These are phyloP conservation scores for Pyrrhosoma nymphula DNA, from an alignment of 2,888 invertebrate species.

Conservation along the genomic window DNA sequence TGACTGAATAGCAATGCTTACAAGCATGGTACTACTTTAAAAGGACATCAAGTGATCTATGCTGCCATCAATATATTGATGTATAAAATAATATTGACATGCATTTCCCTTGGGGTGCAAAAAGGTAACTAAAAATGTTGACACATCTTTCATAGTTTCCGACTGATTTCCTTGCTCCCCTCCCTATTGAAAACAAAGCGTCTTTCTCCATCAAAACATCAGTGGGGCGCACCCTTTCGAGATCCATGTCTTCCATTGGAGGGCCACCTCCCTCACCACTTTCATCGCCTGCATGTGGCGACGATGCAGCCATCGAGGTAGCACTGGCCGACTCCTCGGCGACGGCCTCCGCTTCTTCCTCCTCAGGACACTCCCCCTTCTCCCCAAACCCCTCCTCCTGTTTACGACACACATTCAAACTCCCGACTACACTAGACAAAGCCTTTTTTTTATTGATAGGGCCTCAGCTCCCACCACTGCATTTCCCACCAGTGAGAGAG, in stretches of 20 bases:
- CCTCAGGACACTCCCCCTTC: conserved; percentile 39
- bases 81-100: background rate
- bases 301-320: conserved; percentile 41
- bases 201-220: conserved; percentile 44
- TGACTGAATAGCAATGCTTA: background rate
- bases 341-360: conserved; percentile 43
- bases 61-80: conserved; percentile 44
- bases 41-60: background rate
- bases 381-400: conserved; percentile 62
- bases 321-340: conserved; percentile 40
- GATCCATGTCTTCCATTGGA: conserved; percentile 57
- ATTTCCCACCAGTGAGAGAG: background rate
- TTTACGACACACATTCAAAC: conserved; percentile 51
- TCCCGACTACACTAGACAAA: conserved; percentile 13
- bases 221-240: conserved; percentile 57
- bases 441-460: background rate
- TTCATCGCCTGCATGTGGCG: conserved; percentile 37
- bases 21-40: background rate
- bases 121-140: background rate
- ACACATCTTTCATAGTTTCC: background rate
- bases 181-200: background rate
- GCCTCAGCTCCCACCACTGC: background rate
- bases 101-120: background rate
- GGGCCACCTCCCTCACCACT: conserved; percentile 51
- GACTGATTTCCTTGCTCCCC: conserved; percentile 48